Percentiles rank a stretch among this genome's conserved stretches.
Conservation (phyloP, 2,888 invertebrate genomes). For the Diloba caeruleocephala region DNA sequence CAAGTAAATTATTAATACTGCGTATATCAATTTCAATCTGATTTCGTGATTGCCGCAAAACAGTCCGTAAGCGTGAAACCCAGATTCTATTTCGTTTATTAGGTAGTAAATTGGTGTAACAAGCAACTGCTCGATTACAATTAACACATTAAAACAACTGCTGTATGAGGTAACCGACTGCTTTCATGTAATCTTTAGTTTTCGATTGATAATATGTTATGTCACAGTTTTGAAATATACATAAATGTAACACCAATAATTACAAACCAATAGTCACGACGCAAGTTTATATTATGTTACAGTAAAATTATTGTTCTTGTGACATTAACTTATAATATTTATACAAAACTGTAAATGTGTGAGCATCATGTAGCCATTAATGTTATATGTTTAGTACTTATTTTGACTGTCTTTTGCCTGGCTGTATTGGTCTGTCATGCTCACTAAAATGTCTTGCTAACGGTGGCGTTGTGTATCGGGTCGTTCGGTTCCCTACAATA, state of each 20-base stretch:
- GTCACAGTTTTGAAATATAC: constrained; percentile 2
- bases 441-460: no score
- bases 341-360: no score
- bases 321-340: no score
- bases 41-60: constrained; percentile 27
- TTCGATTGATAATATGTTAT: constrained; percentile 6
- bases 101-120: constrained; percentile 35
- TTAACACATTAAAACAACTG: constrained; percentile 12
- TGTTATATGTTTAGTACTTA: no score
- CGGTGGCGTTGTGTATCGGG: no score
- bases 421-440: no score
- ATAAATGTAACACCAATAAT: neutral
- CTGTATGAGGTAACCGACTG: constrained; percentile 21
- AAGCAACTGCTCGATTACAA: constrained; percentile 17
- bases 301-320: no score
- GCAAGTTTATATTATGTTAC: no score
- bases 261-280: neutral
- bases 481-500: no score
- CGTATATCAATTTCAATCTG: constrained; percentile 23
- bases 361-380: no score
- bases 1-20: constrained; percentile 22
- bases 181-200: constrained; percentile 21
- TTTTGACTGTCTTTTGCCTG: no score
- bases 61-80: constrained; percentile 30
- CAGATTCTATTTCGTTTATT: constrained; percentile 28